Conservation (phyloP, 2,888 invertebrate genomes). For the Eucriotettix oculatus region DNA sequence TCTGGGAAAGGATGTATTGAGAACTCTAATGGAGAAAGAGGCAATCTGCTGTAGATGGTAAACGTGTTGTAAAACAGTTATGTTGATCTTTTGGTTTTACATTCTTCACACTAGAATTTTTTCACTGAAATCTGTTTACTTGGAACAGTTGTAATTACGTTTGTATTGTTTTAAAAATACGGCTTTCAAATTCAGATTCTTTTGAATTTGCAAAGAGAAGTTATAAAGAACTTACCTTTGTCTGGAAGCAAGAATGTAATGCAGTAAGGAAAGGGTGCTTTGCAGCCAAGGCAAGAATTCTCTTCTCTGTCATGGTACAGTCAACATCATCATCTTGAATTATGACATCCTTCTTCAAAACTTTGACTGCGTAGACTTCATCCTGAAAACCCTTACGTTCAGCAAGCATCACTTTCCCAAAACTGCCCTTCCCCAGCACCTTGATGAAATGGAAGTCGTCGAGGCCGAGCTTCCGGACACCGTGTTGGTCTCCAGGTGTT, state of each 20-base stretch:
- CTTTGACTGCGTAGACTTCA: slow-evolving; percentile 76
- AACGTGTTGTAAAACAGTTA: no score
- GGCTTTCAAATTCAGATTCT: no score
- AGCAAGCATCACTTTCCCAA: slow-evolving; percentile 97
- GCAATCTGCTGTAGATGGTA: no score
- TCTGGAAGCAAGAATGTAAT: slow-evolving; percentile 94
- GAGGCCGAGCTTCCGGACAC: slow-evolving; percentile 36
- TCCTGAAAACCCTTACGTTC: slow-evolving; percentile 70
- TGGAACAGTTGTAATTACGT: no score
- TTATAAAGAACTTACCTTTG: slow-evolving; percentile 50
- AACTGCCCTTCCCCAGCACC: slow-evolving; percentile 96
- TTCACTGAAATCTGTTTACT: no score
- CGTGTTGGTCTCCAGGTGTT: not conserved
- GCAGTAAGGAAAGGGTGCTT: slow-evolving; percentile 96
- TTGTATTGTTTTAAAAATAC: no score
- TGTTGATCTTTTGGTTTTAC: no score
- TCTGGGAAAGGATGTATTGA: no score
- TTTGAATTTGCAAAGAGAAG: no score
- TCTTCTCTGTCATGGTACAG: slow-evolving; percentile 96
- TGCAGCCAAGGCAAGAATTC: slow-evolving; percentile 91
- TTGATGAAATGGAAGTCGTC: slow-evolving; percentile 94
- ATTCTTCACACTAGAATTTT: no score
- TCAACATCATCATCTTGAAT: slow-evolving; percentile 99
- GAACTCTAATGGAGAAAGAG: no score
- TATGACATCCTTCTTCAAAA: slow-evolving; percentile 94